These are phyloP conservation scores for Desmophyllum pertusum DNA, from an alignment of 92 coral and sea anemone species.

Conservation along the genomic window DNA sequence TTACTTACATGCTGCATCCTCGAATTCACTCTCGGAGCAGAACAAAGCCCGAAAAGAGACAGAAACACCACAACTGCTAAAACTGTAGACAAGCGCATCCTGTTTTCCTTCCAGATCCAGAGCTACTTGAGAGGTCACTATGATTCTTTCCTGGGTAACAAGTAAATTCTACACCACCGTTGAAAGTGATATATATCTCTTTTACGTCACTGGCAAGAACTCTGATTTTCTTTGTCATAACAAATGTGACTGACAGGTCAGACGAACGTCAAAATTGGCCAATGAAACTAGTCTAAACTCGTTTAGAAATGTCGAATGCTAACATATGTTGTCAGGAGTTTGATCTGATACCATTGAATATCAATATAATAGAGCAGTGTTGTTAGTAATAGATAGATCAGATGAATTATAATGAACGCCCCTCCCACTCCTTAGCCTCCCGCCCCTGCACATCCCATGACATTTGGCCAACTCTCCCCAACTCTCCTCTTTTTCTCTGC, in stretches of 20 bases:
- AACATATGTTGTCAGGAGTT: not conserved
- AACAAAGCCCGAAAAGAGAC: not conserved
- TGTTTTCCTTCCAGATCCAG: not conserved
- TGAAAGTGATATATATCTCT: not conserved
- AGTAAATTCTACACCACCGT: not conserved
- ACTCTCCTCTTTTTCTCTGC: too few relatives aligned
- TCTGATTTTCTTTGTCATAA: not conserved
- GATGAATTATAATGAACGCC: not conserved
- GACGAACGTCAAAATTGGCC: not conserved
- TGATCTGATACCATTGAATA: not conserved
- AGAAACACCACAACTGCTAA: not conserved
- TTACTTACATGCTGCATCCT: constrained; percentile 14
- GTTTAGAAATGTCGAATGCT: not conserved
- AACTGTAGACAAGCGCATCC: not conserved
- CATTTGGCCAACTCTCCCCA: not conserved
- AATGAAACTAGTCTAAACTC: not conserved
- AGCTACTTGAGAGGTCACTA: too few relatives aligned
- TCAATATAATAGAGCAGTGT: not conserved
- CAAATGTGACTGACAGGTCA: not conserved
- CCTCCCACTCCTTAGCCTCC: not conserved
- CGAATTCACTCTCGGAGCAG: constrained; percentile 1
- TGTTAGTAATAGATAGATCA: too few relatives aligned
- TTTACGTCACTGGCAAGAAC: not conserved
- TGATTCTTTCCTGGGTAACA: not conserved
- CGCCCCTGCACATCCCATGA: not conserved